phyloP scores from a whole-genome alignment of 1,140 invertebrate genomes.

The Tenebrio molitor region DNA sequence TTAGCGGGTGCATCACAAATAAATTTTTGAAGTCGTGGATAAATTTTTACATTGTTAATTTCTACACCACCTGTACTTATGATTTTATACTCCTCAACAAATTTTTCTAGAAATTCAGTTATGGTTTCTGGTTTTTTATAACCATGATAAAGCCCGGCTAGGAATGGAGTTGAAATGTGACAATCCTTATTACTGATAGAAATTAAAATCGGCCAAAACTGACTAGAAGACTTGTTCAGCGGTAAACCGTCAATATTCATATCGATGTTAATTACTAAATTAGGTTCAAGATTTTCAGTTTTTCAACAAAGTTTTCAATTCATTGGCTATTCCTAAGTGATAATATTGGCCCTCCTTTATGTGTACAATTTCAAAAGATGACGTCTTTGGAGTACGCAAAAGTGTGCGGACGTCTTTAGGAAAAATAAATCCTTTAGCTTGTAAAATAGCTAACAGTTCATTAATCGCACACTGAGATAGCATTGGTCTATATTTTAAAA shows the following conservation, averaged over 20 bases:
- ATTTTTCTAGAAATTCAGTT: slow-evolving; percentile 17
- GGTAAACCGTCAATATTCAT: slow-evolving; percentile 42
- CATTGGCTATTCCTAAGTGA: slow-evolving; percentile 25
- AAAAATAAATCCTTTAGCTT: not conserved
- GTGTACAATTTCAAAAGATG: slow-evolving; percentile 1
- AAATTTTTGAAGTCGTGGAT: not conserved
- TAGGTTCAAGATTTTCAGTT: not conserved
- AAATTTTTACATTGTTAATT: not conserved
- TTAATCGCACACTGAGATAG: not conserved
- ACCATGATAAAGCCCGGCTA: slow-evolving; percentile 34
- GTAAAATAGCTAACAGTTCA: not conserved
- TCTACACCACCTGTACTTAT: not conserved
- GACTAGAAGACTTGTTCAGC: slow-evolving; percentile 11
- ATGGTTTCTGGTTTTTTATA: slow-evolving; percentile 20
- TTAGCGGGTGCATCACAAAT: slow-evolving; percentile 43
- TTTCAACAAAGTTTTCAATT: slow-evolving; percentile 1
- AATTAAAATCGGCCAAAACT: slow-evolving; percentile 31
- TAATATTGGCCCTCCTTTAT: slow-evolving; percentile 24
- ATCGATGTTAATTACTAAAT: not conserved
- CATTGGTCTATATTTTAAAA: not conserved
- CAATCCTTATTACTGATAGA: not conserved
- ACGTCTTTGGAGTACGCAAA: slow-evolving; percentile 10
- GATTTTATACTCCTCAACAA: slow-evolving; percentile 25
- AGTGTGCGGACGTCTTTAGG: slow-evolving; percentile 14
- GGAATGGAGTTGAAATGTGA: not conserved